Evolutionary conservation across 2,888 invertebrate species (phyloP), one percentile per base, ranked within the genome.

Genomic region (Coleophora flavipennella): DNA sequence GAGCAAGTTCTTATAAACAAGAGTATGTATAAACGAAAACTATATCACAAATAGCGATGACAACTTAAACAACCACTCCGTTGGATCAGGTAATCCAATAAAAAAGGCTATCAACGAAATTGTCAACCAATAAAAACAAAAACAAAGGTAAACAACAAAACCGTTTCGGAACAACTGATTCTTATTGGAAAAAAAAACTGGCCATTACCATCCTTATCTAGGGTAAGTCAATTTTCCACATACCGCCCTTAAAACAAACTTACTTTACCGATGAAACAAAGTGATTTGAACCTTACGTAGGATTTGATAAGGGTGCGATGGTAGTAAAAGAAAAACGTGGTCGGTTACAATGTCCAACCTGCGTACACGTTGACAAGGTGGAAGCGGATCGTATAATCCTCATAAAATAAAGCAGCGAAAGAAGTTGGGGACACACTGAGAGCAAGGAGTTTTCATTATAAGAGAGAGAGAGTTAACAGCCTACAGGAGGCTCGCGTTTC

Each of bases 351-450:
- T 76, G 78, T 72, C 72, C 73, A 70, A 79, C 79, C 77, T 77
- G 76, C 69, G 71, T 69, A 67, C 72, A 74, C 77, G 75, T 80
- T 78, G 81, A 81, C 81, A 83, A 83, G 81, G 81, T 83, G 67
- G 76, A 72, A 60, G 70, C 71, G 69, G 81, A 78, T 80, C 81
- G 78, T 79, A 77, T 80, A 79, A 80, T 80, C 74, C 79, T 61
- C 79, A 79, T 83, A 80, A 83, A 83, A 83, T 81, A 79, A 81
- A 77, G 78, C 74, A 70, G 68, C 63, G 55, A 55, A 67, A 68
- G 60, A 70, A 63, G 53, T 53, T 33, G 32, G 48, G 29, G 60
- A 35, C 52, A 65, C 69, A 76, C 67, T 39, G 63, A 47, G 77
- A 57, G 64, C 31, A 11, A 12, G 13, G 13, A 36, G 20, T 20